Base-by-base conservation (phyloP, 2,797 vertebrate species). In the Austrolebias charrua region DNA sequence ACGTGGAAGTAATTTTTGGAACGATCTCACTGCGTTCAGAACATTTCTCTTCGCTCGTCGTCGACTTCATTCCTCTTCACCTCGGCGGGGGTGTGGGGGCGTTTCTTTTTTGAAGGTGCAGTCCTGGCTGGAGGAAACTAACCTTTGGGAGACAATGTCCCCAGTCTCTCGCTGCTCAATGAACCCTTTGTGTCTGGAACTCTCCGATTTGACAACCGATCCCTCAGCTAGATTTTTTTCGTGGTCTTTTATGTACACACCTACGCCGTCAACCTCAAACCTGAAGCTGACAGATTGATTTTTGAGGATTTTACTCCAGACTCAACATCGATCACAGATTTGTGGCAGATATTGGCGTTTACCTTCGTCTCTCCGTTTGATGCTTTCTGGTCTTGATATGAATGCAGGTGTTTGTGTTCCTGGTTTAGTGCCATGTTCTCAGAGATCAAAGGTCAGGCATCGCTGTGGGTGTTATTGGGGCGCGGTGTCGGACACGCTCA, bases 101-200 rank as follows among this genome's bases (percentile, higher is more conserved):
- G 8, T 82, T 69, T 85, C 76, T 79, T 76, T n/a, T 76, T 78
- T 69, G 79, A 87, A 90, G 88, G 80, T 85, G 83, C 72, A 80
- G 85, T 80, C 78, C 81, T 80, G 82, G 82, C 88, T 82, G 63
- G 46, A 87, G 87, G 85, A 87, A 84, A 85, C 83, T 93, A 93
- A 93, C 92, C 92, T 94, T 93, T 93, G 87, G 74, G 85, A 90
- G 85, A 93, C 92, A 94, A 94, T 92, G 88, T 81, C 69, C 63
- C 91, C 90, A 93, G 83, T 94, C 93, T 92, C 91, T 92, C 63
- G 10, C 81, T 82, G 75, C 90, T 93, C 92, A 94, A 94, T 93
- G 92, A 88, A 51, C 79, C 74, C 91, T 92, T 93, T 94, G 93
- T 94, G 76, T 78, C 12, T 73, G 63, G 80, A 91, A 90, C 90